A percentile compares a stretch with the other conserved stretches of the same genome.
phyloP scores from a whole-genome alignment of 2,888 invertebrate species.

The Tachina grossa region DNA sequence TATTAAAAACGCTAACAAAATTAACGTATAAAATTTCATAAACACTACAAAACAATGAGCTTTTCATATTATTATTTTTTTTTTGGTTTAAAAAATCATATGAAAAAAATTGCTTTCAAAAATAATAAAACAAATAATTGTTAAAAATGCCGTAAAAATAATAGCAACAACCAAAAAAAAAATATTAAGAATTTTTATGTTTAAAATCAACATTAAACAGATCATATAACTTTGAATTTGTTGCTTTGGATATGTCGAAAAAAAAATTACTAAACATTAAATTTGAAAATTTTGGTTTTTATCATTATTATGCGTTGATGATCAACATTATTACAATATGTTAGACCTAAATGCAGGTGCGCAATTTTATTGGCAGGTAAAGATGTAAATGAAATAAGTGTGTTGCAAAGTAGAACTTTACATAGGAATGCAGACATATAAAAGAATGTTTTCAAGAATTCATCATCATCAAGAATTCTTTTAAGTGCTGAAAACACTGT shows the following conservation, averaged over 20 bases:
- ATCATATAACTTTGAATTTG: conserved; percentile 23
- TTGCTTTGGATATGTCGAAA: not conserved
- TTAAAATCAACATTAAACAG: conserved; percentile 47
- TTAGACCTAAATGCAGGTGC: conserved; percentile 64
- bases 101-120: conserved; percentile 19
- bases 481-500: not conserved
- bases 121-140: conserved; percentile 35
- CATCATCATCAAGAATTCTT: not conserved
- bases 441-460: not conserved
- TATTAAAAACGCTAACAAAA: conserved; percentile 49
- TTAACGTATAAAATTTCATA: conserved; percentile 66
- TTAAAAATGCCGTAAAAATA: conserved; percentile 52
- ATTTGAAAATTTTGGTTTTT: conserved; percentile 48
- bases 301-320: conserved; percentile 54
- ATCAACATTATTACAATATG: conserved; percentile 62
- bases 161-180: conserved; percentile 8
- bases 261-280: not conserved
- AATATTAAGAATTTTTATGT: conserved; percentile 39
- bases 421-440: not conserved
- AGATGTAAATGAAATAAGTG: conserved; percentile 30
- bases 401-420: conserved; percentile 3
- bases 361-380: conserved; percentile 27
- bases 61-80: not conserved
- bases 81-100: conserved; percentile 12
- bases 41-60: conserved; percentile 52